Base-by-base conservation (phyloP, 2,888 invertebrate species). In the Dryocosmus kuriphilus region DNA sequence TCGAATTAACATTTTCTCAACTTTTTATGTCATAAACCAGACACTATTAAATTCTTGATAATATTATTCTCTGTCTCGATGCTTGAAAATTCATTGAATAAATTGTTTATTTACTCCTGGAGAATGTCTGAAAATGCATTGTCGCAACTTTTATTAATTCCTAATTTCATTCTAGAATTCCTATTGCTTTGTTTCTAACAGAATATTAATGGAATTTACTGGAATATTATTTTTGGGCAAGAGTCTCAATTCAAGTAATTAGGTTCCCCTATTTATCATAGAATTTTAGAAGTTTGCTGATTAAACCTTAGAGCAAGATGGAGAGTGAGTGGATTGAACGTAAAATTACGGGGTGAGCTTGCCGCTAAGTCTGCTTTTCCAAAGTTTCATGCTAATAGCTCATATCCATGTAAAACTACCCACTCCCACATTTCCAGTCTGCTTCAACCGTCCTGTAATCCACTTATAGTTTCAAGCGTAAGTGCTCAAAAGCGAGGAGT, bases 251-350 rank as follows among this genome's bases (percentile, higher is more conserved):
- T 27, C 6, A 5, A 1, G 16, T 27, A 60, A 60, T 60, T 60
- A 27, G 57, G 6, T 5, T 60, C 16, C 16, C 16, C 27, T 60
- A 60, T 60, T 60, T 27, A 60, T 16, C 24, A 60, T 60, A 57
- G 57, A 57, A 27, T 24, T 57, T 57, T 24, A 27, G 24, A 57
- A 57, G 57, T 22, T 57, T 57, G 24, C 51, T 51, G 9, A 51
- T 51, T 51, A 51, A 51, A 51, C n/a, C n/a, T 51, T 51, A 51
- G n/a, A 51, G n/a, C 8, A 51, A 51, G 51, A 51, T n/a, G 51
- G 51, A 51, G n/a, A 51, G 51, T 22, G 51, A 51, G 51, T 51
- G 51, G 51, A 51, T 51, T 51, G 51, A 51, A 51, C 51, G n/a
- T 51, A 51, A 51, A 51, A 51, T 51, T 51, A 51, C n/a, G 51